Base-by-base conservation (phyloP, 2,888 invertebrate genomes). In the Clistopyga incitator region DNA sequence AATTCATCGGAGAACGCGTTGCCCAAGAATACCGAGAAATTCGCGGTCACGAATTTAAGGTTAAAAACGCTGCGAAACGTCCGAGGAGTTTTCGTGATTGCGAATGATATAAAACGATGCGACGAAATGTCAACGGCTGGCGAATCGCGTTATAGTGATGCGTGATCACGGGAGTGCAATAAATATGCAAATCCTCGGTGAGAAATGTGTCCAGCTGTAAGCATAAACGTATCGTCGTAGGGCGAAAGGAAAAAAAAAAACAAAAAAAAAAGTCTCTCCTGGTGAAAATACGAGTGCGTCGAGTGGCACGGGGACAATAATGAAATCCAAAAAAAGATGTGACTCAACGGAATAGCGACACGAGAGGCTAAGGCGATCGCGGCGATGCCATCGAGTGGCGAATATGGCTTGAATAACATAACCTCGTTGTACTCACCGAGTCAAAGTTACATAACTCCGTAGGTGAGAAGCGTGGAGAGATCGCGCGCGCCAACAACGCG, bases 371-470 rank as follows among this genome's bases (percentile, higher is more conserved):
- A 61, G 29, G 61, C 29, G 18, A 15, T n/a, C 18, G 29, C 8
- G 18, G 47, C 47, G 29, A 68, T 25, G 47, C 18, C 29, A 15
- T 11, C 15, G 61, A 67, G 59, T 47, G n/a, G n/a, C 70, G 77
- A 86, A 82, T 87, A 84, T 81, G 82, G 79, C 81, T 88, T 87
- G 88, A 87, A 90, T 87, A 91, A 91, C 92, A 92, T 92, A 92
- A 92, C 92, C 92, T 91, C 87, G 64, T 68, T 82, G n/a, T n/a
- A 90, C 90, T 91, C 87, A 87, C 88, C 90, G 87, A n/a, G 88
- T 87, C 81, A 86, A 86, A 87, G 90, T 92, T 92, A 92, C 88
- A 91, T 92, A 92, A 92, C n/a, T 88, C 88, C 74, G 85, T 52
- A 82, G 68, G 71, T 75, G 84, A 82, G 82, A 82, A 87, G 70